These are phyloP conservation scores for Andrena flavipes DNA, from an alignment of 2,888 invertebrate species.

Conservation along the genomic window DNA sequence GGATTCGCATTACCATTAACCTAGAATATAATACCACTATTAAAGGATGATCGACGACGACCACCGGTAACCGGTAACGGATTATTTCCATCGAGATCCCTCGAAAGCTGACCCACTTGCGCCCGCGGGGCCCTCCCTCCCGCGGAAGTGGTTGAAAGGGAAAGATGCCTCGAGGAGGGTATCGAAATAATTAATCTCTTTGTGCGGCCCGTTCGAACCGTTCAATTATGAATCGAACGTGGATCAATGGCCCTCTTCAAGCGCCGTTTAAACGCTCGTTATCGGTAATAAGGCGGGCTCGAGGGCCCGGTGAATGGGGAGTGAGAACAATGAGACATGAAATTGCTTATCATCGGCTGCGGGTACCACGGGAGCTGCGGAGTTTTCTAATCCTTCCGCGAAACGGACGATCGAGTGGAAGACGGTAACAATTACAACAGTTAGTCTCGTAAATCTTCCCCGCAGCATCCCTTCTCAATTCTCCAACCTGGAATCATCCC, in stretches of 20 bases:
- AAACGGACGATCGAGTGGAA: not conserved
- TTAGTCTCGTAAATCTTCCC: no score
- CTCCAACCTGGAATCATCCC: no score
- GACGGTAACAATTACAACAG: no score
- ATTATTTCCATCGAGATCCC: constrained; percentile 51
- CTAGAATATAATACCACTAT: constrained; percentile 60
- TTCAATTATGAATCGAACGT: constrained; percentile 19
- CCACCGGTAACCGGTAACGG: constrained; percentile 29
- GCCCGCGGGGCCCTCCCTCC: not conserved
- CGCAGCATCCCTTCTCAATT: no score
- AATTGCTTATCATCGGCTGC: constrained; percentile 21
- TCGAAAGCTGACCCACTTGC: constrained; percentile 56
- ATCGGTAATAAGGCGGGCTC: constrained; percentile 31
- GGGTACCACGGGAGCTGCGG: not conserved
- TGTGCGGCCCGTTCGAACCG: not conserved
- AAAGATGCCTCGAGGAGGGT: constrained; percentile 47
- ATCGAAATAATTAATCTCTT: constrained; percentile 55
- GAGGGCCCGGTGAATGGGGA: not conserved
- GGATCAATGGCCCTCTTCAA: constrained; percentile 1
- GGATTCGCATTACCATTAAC: constrained; percentile 58
- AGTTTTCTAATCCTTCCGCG: not conserved
- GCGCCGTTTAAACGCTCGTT: constrained; percentile 21
- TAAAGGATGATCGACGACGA: constrained; percentile 51
- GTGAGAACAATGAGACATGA: constrained; percentile 19
- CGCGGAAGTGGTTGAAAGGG: constrained; percentile 66